Base-by-base conservation (phyloP, 2,888 invertebrate genomes). In the Nasonia oneida region DNA sequence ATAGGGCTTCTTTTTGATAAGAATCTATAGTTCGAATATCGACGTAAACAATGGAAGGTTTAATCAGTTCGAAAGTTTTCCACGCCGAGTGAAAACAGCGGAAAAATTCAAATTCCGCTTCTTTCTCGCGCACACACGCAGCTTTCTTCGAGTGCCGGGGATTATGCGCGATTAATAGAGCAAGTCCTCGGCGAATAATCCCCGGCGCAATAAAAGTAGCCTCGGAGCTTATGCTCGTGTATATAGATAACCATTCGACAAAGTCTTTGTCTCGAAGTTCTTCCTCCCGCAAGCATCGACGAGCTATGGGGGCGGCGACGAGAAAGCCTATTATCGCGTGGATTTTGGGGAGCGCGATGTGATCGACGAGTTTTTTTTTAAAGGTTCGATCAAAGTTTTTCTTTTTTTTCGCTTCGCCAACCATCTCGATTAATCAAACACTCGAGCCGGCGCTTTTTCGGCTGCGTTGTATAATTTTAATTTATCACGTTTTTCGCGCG, bases 91-190 rank as follows among this genome's bases (percentile, higher is more conserved):
- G 1, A 67, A 67, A 67, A 23, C 14, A 33, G 64, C 33, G 42
- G 10, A 8, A 1, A 47, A 47, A 47, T 47, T 47, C 42, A 47
- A 47, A 47, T 47, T 8, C 23, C 23, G 23, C 23, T 23, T 23
- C 10, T 29, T 29, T 29, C 29, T 29, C 29, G 29, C 6, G 42
- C 6, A 39, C 1, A 29, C 3, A 42, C 10, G 10, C 10, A 47
- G 47, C 47, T 47, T 73, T 42, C 73, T 23, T 37, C 5, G 47
- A 18, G 15, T 12, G 10, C 18, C 3, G 8, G 74, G 75, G 80
- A 87, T 87, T 87, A 84, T 70, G 84, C 47, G 50, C 84, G 81
- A 87, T 84, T 87, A 84, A 84, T 64, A 33, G 73, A 18, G 37
- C n/a, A 74, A 70, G 57, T 81, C 57, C 57, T 18, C 42, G 42